These are phyloP conservation scores for Gymnoscopelus microlampas DNA, from an alignment of 2,797 vertebrate genomes.

Conservation along the genomic window DNA sequence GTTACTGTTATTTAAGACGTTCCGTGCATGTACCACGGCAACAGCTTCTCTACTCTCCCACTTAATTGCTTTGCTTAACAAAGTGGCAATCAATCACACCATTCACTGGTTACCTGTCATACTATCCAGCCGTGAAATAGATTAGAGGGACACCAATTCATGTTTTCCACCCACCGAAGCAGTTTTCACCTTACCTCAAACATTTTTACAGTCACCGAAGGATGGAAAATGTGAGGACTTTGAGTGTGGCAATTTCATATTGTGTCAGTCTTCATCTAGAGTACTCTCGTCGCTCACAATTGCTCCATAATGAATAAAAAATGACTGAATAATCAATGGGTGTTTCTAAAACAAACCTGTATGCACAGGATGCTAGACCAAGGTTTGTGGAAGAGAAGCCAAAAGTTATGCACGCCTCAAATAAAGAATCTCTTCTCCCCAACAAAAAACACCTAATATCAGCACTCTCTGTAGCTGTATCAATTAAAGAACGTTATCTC, in stretches of 20 bases:
- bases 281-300: too few relatives aligned
- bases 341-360: constrained; percentile 15
- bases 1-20: constrained; percentile 65
- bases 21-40: constrained; percentile 50
- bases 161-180: constrained; percentile 55
- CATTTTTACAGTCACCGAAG: constrained; percentile 55
- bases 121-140: constrained; percentile 75
- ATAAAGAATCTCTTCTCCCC: background rate
- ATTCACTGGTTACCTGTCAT: constrained; percentile 74
- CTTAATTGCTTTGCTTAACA: constrained; percentile 83
- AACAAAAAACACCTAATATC: background rate
- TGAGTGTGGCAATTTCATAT: constrained; percentile 42
- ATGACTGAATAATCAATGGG: constrained; percentile 40
- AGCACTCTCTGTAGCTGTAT: constrained; percentile 6
- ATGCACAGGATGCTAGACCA: constrained; percentile 21
- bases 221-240: constrained; percentile 45
- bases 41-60: constrained; percentile 58
- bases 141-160: constrained; percentile 64
- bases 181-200: constrained; percentile 25
- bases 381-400: constrained; percentile 4
- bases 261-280: constrained; percentile 41
- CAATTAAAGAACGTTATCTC: constrained; percentile 22
- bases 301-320: constrained; percentile 22
- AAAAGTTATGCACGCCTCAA: constrained; percentile 9
- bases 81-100: constrained; percentile 82